Conservation (phyloP, 2,797 vertebrate species). For the Manis javanica region DNA sequence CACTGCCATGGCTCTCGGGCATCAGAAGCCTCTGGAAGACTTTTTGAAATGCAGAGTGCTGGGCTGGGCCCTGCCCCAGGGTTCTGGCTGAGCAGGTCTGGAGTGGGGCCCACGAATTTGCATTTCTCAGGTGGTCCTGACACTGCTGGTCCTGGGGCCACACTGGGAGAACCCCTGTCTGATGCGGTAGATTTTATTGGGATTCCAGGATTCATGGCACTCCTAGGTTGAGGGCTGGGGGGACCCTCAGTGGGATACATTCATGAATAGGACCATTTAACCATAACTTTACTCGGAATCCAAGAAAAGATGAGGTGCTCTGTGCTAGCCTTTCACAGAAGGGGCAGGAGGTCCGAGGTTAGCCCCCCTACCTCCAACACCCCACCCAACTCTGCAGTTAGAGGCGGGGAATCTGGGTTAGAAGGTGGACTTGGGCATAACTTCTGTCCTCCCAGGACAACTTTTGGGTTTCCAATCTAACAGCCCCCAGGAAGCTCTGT, state of each 20-base stretch:
- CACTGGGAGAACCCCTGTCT: neutral
- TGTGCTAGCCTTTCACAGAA: neutral
- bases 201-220: too few relatives aligned
- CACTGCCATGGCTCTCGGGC: accelerated
- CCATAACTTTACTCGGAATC: neutral
- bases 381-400: neutral
- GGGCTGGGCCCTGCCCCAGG: too few relatives aligned
- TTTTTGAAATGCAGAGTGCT: neutral
- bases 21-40: neutral
- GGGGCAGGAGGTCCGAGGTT: neutral
- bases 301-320: neutral
- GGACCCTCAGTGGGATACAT: neutral
- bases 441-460: neutral
- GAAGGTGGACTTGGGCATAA: neutral
- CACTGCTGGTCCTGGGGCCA: neutral
- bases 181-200: neutral
- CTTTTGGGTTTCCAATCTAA: neutral
- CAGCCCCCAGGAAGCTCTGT: neutral
- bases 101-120: neutral
- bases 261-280: neutral
- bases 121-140: neutral
- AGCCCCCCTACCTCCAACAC: neutral
- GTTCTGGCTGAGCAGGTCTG: neutral
- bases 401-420: neutral
- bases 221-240: neutral